Evolutionary conservation across 2,797 vertebrate genomes (phyloP).

Genomic region (Craterocephalus amniculus): DNA sequence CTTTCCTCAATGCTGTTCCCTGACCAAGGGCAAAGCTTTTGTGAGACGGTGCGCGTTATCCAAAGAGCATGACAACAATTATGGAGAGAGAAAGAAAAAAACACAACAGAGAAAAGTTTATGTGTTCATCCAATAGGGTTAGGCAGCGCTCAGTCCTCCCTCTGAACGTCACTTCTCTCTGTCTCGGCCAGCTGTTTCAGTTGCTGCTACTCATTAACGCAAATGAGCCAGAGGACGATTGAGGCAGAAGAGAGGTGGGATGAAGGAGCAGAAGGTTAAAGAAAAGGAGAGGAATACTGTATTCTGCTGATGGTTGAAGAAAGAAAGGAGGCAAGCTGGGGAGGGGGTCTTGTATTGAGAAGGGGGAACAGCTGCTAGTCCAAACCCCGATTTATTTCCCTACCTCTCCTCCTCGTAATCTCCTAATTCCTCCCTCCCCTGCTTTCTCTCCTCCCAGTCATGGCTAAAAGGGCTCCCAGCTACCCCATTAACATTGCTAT

Average conservation of each 20-base stretch:
- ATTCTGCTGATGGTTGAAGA: conserved; percentile 76
- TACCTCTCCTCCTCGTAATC: conserved; percentile 80
- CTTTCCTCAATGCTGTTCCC: conserved; percentile 53
- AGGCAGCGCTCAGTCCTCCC: conserved; percentile 50
- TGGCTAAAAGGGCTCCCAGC: conserved; percentile 74
- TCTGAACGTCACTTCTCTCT: conserved; percentile 52
- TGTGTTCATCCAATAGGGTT: conserved; percentile 49
- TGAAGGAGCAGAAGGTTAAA: conserved; percentile 64
- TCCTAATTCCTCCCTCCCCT: conserved; percentile 82
- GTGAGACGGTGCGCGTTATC: conserved; percentile 59
- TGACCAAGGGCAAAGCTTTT: conserved; percentile 53
- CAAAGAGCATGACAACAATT: conserved; percentile 37
- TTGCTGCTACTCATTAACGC: conserved; percentile 79
- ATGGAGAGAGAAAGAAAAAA: conserved; percentile 37
- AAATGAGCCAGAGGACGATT: conserved; percentile 53
- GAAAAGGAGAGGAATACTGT: conserved; percentile 75
- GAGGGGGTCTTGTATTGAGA: conserved; percentile 74
- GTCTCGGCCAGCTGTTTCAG: conserved; percentile 77
- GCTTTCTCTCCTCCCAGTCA: conserved; percentile 67
- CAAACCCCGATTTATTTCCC: conserved; percentile 75
- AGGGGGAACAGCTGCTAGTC: conserved; percentile 83
- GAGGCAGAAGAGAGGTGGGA: conserved; percentile 47
- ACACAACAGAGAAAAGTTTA: conserved; percentile 58
- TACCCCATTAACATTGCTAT: conserved; percentile 82
- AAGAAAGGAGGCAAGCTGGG: conserved; percentile 54